phyloP scores from a whole-genome alignment of 2,888 invertebrate species.

The Limnephilus lunatus region DNA sequence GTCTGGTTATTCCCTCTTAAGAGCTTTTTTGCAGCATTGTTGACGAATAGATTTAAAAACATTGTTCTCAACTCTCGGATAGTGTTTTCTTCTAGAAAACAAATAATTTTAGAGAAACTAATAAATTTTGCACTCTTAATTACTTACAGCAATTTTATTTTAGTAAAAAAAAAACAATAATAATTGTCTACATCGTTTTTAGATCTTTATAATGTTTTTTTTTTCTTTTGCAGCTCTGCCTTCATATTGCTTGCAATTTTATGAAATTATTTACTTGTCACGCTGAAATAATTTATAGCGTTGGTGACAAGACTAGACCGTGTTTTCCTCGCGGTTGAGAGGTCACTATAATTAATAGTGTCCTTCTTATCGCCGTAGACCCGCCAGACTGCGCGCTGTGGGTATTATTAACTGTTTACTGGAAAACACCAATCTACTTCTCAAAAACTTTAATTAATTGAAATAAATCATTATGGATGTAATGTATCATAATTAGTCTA shows the following conservation, averaged over 20 bases:
- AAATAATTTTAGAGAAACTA: not conserved
- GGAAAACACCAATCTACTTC: not conserved
- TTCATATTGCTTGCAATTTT: not conserved
- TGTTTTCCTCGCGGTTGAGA: not conserved
- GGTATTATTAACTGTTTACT: slow-evolving; percentile 2
- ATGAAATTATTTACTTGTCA: not conserved
- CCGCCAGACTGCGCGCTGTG: not conserved
- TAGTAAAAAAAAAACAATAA: not conserved
- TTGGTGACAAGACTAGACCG: slow-evolving; percentile 21
- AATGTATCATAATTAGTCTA: too few species aligned
- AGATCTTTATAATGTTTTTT: not conserved
- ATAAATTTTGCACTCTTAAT: not conserved
- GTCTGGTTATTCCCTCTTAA: too few species aligned
- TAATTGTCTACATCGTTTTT: not conserved
- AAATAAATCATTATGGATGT: too few species aligned
- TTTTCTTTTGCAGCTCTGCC: slow-evolving; percentile 10
- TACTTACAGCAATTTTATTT: not conserved
- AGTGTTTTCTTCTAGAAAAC: not conserved
- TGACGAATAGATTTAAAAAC: not conserved
- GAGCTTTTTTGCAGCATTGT: too few species aligned
- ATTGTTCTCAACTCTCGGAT: not conserved
- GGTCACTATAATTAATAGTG: slow-evolving; percentile 41
- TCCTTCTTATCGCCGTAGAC: slow-evolving; percentile 15
- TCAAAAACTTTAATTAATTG: not conserved
- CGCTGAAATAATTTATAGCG: slow-evolving; percentile 37